These are phyloP conservation scores for Drosophila gunungcola DNA, from an alignment of 1,140 invertebrate species.

Conservation along the genomic window DNA sequence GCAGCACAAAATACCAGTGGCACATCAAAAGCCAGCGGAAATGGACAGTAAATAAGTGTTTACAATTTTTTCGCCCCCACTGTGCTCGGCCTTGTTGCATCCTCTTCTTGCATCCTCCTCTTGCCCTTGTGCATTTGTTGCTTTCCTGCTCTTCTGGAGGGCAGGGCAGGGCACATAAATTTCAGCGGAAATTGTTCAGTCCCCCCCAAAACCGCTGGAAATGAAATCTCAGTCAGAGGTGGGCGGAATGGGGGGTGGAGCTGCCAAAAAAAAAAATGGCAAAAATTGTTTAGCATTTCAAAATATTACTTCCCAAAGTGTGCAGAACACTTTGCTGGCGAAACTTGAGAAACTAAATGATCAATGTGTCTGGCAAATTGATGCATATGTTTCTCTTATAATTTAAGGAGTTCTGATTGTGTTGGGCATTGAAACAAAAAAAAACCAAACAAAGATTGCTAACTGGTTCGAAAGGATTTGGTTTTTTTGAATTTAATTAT, in stretches of 20 bases:
- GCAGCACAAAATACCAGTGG: constrained; percentile 9
- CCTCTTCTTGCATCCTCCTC: constrained; percentile 32
- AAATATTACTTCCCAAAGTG: constrained; percentile 1
- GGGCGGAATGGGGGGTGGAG: neutral
- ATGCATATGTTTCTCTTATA: neutral
- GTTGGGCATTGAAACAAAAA: neutral
- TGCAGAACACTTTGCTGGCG: constrained; percentile 4
- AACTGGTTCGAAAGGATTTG: no score
- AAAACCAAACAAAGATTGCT: no score
- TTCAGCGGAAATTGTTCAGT: constrained; percentile 64
- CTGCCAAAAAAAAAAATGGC: neutral
- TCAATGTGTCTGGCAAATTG: neutral
- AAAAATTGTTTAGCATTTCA: neutral
- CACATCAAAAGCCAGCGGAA: constrained; percentile 73
- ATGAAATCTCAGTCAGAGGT: constrained; percentile 16
- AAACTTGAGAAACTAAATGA: constrained; percentile 1
- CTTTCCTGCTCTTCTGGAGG: constrained; percentile 5
- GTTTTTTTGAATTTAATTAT: no score
- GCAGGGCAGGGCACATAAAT: constrained; percentile 59
- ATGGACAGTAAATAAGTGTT: constrained; percentile 83
- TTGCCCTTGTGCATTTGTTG: constrained; percentile 20
- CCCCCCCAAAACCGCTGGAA: constrained; percentile 5
- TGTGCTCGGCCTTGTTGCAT: constrained; percentile 51
- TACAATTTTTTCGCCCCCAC: constrained; percentile 62
- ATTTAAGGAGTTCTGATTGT: neutral